Evolutionary conservation across 2,888 invertebrate species (phyloP), one percentile per base, ranked within the genome.

Genomic region (Resseliella maxima): DNA sequence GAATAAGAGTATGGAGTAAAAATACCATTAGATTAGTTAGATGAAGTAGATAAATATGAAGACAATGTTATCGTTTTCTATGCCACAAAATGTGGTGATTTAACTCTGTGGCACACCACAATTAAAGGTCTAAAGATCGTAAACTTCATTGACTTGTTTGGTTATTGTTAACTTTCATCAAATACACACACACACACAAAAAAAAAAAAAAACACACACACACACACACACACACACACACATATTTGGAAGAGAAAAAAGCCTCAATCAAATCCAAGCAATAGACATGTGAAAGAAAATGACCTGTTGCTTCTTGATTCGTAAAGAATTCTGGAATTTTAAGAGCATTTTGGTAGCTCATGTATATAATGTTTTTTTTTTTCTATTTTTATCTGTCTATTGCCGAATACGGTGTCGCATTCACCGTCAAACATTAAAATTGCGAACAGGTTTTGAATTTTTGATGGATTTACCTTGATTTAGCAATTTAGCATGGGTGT

Each of bases 361-460:
- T 41, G 41, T 12, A 41, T 41, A 41, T 41, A 12, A 41, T 41
- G 46, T 18, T 50, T 50, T 50, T 50, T 18, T 50, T 41, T 41
- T 41, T 12, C 12, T 41, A 12, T 41, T 12, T 41, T 41, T 12
- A 12, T 8, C 46, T 50, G 46, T 50, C 46, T 50, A 50, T 50
- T 50, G 18, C 46, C 46, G 46, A 50, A 50, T 50, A 50, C 46
- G 46, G 46, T 50, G 41, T 41, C 41, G 41, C 46, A 18, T 50
- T 50, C 46, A 18, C 18, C 8, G 8, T 50, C 18, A 18, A 50
- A 50, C 8, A 50, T 50, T 50, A 50, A 50, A 50, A 41, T 41
- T 50, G 46, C 46, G 46, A 50, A 50, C 46, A 50, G 46, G 46
- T 50, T 50, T 50, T 50, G 46, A 50, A 50, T 50, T 50, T 50